Percentiles rank a stretch among this genome's conserved stretches.
These are phyloP conservation scores for Sicus ferrugineus DNA, from an alignment of 2,888 invertebrate genomes.

Conservation along the genomic window DNA sequence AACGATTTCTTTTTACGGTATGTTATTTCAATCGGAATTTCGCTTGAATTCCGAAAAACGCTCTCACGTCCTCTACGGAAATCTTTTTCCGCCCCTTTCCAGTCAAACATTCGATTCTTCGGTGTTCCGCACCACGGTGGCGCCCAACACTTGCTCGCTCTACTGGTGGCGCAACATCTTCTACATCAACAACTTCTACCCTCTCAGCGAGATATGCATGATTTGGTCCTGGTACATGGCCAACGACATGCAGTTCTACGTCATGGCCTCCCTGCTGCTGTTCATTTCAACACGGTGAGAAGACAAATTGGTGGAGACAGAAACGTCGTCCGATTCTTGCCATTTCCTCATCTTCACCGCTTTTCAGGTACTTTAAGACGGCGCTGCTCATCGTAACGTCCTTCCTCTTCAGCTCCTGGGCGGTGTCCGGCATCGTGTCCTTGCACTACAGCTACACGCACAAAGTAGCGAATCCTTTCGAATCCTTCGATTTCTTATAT, in stretches of 20 bases:
- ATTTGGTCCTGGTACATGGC: constrained; percentile 86
- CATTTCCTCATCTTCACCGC: not conserved
- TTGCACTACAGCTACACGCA: constrained; percentile 78
- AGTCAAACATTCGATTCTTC: constrained; percentile 76
- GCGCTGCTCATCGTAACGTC: constrained; percentile 69
- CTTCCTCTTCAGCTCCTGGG: constrained; percentile 77
- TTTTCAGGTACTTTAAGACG: constrained; percentile 70
- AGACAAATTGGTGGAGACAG: not conserved
- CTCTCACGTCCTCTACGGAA: no score
- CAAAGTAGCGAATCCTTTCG: constrained; percentile 81
- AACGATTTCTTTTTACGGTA: constrained; percentile 73
- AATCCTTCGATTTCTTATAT: constrained; percentile 82
- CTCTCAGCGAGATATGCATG: constrained; percentile 80
- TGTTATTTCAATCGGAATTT: constrained; percentile 34
- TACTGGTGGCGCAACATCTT: constrained; percentile 88
- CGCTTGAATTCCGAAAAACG: not conserved
- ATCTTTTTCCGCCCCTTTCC: not conserved
- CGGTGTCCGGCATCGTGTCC: constrained; percentile 77
- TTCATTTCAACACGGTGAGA: constrained; percentile 75
- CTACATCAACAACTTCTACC: constrained; percentile 82
- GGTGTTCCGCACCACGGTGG: constrained; percentile 76
- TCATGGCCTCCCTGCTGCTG: constrained; percentile 73
- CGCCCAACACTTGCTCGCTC: constrained; percentile 77
- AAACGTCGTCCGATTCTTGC: not conserved
- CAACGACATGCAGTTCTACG: constrained; percentile 81